Evolutionary conservation across 2,797 vertebrate species (phyloP), one percentile per base, ranked within the genome.

Genomic region (Hydrolagus colliei): DNA sequence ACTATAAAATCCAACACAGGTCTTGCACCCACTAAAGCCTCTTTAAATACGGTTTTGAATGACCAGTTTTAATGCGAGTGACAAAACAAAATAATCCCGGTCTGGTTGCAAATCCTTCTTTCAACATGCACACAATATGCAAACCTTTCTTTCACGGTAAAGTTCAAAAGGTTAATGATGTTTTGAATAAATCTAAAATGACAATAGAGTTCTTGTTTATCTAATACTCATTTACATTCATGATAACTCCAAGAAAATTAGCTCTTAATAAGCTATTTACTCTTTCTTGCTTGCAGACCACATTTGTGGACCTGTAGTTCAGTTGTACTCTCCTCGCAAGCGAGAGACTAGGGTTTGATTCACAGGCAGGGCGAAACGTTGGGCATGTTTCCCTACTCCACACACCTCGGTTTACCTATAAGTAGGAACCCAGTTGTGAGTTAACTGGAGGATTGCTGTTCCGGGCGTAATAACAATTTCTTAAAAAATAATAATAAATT

Each of bases 101-200:
- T 11, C 4, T 41, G 16, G 79, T 41, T 68, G 32, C 65, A 84
- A 20, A 27, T 71, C 63, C 9, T 71, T 71, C 79, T 41, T 71
- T 84, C 22, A 84, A 84, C 79, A 68, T 71, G 9, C 18, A 16
- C 32, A 71, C 0, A 71, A 61, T 84, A 84, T 52, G 65, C 12
- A 84, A 71, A 84, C 41, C 9, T 20, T 41, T 41, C 22, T 41
- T 84, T 41, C 32, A 41, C 18, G 9, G 65, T 84, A 32, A 84
- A 68, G 65, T 71, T 84, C 65, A 84, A 10, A 71, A 41, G 32
- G 16, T 84, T 84, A 71, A 80, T 71, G 65, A 68, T 41, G 63
- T 68, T n/a, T 16, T 68, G 71, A 68, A 84, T 84, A 68, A 52
- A 82, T 68, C 32, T 35, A 63, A 71, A 10, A n/a, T 68, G 79